Conservation (phyloP, 2,888 invertebrate genomes). For the Drosophila multiciliata region DNA sequence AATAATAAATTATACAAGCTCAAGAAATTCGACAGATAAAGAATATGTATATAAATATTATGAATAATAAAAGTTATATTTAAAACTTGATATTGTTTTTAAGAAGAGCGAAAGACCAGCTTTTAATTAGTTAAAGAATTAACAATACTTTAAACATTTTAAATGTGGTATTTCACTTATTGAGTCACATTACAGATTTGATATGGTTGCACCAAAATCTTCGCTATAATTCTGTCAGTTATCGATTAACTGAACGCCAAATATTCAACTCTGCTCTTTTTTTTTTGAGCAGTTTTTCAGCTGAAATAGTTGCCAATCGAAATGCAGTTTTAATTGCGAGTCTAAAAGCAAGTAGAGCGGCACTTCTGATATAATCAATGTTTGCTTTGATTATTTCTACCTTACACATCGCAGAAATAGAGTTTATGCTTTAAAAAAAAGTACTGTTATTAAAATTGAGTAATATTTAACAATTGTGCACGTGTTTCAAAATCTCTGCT, state of each 20-base stretch:
- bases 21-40: background rate
- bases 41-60: too few relatives aligned
- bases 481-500: conserved; percentile 15
- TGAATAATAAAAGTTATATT: background rate
- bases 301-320: conserved; percentile 10
- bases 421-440: background rate
- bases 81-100: background rate
- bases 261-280: background rate
- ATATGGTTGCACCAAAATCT: background rate
- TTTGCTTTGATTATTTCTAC: background rate
- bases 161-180: background rate
- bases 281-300: background rate
- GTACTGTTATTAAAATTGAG: background rate
- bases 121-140: background rate
- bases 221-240: background rate
- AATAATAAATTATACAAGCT: background rate
- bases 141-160: background rate
- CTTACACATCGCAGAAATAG: background rate
- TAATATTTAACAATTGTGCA: conserved; percentile 1
- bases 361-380: conserved; percentile 21
- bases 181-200: background rate
- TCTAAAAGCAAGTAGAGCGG: conserved; percentile 18
- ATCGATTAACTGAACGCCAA: background rate
- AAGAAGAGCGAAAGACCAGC: background rate
- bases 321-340: conserved; percentile 6